Base-by-base conservation (phyloP, 2,888 invertebrate genomes). In the Plebejus anna region DNA sequence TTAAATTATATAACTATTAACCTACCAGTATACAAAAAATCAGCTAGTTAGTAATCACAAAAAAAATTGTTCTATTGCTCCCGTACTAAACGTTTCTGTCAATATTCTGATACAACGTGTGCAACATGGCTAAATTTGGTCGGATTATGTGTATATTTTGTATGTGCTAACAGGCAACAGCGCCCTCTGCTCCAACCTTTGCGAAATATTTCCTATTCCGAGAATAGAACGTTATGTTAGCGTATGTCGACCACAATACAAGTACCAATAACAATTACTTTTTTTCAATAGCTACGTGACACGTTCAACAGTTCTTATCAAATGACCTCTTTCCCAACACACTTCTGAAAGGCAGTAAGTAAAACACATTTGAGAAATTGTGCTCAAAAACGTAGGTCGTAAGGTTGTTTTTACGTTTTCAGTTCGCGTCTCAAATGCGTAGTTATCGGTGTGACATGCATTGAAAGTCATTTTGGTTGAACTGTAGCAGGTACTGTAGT, bases 281-380 rank as follows among this genome's bases (percentile, higher is more conserved):
- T 89, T 89, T 90, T 89, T 87, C 90, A 87, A 91, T 91, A 91
- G 91, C 88, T 86, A 82, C 78, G 82, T 80, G 81, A 82, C 80
- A 84, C 66, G 32, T 66, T 32, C 66, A 80, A 83, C 78, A 83
- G 82, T 80, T 86, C 87, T 92, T 93, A 92, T 92, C 92, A 89
- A 82, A 83, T 89, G 92, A 92, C 92, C 92, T 87, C 90, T 88
- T 92, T 92, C 85, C 86, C 87, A 87, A 86, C 86, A 79, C 82
- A 79, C 78, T 79, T 79, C 76, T 79, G 79, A 78, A 90, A 87
- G 78, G 84, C 78, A 84, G 47, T 84, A 89, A 77, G 72, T 73
- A 70, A 22, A 22, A 32, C 75, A 77, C 42, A 55, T 70, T 76
- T 32, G 13, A 77, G 75, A 57, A 32, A 59, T 16, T 28, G 1